Base-by-base conservation (phyloP, 2,797 vertebrate genomes). In the Toxotes lorentzi region DNA sequence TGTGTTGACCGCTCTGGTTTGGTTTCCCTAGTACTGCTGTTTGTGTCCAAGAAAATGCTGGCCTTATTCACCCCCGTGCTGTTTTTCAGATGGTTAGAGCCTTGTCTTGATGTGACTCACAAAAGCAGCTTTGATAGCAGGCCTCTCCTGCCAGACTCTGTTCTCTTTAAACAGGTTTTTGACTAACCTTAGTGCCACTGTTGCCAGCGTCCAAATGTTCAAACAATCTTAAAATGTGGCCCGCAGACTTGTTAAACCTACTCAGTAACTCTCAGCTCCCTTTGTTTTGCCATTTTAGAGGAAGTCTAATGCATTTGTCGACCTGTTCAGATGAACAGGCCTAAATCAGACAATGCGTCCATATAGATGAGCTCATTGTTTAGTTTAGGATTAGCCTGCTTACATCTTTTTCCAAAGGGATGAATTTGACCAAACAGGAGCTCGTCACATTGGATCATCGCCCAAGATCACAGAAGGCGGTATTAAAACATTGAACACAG, bases 401-500 rank as follows among this genome's bases (percentile, higher is more conserved):
- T 64, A 64, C 62, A 76, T 85, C 48, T 81, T 80, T 88, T 88
- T 82, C 63, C 76, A 73, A 69, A 76, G 83, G 57, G 76, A 66
- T 83, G 85, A 82, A 83, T 88, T 70, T 69, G 58, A 88, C 75
- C 80, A 85, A 89, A 84, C 75, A 81, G 73, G 72, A 76, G 70
- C 78, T 57, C 80, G 81, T 85, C 81, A 81, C 54, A 38, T 77
- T 85, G 78, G 78, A 88, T 78, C 66, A 70, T 30, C 6, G 69
- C 76, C 85, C 65, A 60, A 62, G 40, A 84, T 75, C 79, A 78
- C 83, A 89, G 73, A 86, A 74, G 70, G 80, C 87, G 58, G 70
- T 79, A 88, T 87, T 86, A 84, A 92, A 90, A 88, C 86, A 81
- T 78, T 84, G 75, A 90, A 88, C 74, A 87, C 51, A 73, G 73